Percentiles rank a stretch among this genome's conserved stretches.
Evolutionary conservation across 2,113 vertebrate genomes (phyloP).

Genomic region (Penelope pileata): DNA sequence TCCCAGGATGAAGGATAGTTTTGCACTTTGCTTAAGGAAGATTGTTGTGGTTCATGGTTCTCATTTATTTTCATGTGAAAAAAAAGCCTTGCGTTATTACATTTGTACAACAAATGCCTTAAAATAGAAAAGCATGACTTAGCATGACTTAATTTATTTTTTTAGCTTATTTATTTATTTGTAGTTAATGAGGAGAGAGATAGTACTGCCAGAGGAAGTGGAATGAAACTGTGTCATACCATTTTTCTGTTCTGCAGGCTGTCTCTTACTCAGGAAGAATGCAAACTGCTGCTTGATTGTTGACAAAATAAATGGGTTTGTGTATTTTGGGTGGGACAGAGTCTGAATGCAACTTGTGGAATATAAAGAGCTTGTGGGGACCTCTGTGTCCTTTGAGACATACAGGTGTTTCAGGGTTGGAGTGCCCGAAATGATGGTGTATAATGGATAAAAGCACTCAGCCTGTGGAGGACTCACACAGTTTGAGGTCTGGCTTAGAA

Average conservation of each 20-base stretch:
- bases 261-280: background rate
- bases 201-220: background rate
- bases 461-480: background rate
- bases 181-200: background rate
- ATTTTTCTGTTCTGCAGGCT: conserved; percentile 8
- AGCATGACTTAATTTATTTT: background rate
- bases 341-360: background rate
- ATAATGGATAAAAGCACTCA: background rate
- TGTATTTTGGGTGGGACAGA: background rate
- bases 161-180: background rate
- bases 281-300: conserved; percentile 23
- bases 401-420: fast-evolving
- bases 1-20: background rate
- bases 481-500: background rate
- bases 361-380: background rate
- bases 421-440: background rate
- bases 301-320: conserved; percentile 23
- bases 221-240: background rate
- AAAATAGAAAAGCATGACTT: conserved; percentile 32
- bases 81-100: background rate
- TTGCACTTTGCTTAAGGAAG: conserved; percentile 27
- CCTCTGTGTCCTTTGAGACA: background rate
- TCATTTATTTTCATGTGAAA: background rate
- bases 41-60: conserved; percentile 3
- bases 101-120: conserved; percentile 4